Conservation (phyloP, 1,140 invertebrate genomes). For the Caerostris darwini region DNA sequence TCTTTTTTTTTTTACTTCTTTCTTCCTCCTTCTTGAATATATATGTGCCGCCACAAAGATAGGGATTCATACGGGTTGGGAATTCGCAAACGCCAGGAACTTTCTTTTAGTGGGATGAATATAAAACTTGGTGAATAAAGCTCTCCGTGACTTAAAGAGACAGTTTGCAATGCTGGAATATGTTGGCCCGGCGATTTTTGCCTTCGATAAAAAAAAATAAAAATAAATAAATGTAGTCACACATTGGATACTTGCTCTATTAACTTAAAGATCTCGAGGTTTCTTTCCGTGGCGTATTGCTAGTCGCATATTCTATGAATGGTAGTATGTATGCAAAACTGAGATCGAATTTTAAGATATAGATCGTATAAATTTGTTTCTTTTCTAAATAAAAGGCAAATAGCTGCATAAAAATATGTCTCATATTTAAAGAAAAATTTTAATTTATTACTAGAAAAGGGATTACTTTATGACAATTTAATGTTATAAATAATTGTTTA, state of each 20-base stretch:
- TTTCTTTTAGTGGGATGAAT: constrained; percentile 71
- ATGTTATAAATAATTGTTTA: too few relatives aligned
- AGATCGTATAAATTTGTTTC: too few relatives aligned
- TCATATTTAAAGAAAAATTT: too few relatives aligned
- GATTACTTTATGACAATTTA: too few relatives aligned
- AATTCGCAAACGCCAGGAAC: constrained; percentile 26
- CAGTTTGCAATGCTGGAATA: constrained; percentile 52
- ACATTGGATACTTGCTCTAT: constrained; percentile 46
- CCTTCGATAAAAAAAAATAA: background rate
- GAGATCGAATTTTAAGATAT: too few relatives aligned
- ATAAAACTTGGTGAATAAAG: constrained; percentile 65
- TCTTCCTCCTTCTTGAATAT: constrained; percentile 47
- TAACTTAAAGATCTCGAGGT: constrained; percentile 16
- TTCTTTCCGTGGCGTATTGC: background rate
- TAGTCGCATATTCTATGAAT: background rate
- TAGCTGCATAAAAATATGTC: too few relatives aligned
- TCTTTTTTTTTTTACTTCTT: background rate
- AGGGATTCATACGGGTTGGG: constrained; percentile 10
- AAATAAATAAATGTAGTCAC: background rate
- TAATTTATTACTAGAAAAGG: too few relatives aligned
- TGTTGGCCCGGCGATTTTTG: constrained; percentile 22
- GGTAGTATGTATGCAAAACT: background rate
- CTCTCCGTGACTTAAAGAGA: constrained; percentile 43
- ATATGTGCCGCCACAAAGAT: constrained; percentile 24
- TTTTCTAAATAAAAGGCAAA: too few relatives aligned